A percentile compares a stretch with the other conserved stretches of the same genome.
Evolutionary conservation across 2,888 invertebrate species (phyloP).

Genomic region (Onchidella celtica): DNA sequence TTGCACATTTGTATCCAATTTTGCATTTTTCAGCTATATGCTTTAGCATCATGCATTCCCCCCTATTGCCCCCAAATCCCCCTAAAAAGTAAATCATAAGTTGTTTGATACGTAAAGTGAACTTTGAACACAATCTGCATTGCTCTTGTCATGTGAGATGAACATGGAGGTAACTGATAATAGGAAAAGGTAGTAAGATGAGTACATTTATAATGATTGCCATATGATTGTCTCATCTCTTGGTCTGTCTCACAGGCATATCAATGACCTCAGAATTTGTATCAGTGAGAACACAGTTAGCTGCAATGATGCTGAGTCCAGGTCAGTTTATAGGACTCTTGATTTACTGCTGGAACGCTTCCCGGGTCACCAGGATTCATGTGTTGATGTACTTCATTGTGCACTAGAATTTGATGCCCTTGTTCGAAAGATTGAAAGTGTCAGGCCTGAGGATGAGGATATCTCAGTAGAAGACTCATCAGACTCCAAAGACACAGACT

Average conservation of each 20-base stretch:
- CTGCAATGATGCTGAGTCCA: neutral
- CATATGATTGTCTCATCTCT: no score
- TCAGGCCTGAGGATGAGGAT: slow-evolving; percentile 15
- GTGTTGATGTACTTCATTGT: slow-evolving; percentile 20
- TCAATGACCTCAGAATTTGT: slow-evolving; percentile 17
- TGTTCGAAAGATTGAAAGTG: slow-evolving; percentile 16
- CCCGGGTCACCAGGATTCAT: slow-evolving; percentile 11
- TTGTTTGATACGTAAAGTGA: no score
- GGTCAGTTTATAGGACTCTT: neutral
- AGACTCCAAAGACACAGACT: neutral
- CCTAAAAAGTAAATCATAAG: no score
- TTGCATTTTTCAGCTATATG: no score
- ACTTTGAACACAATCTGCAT: no score
- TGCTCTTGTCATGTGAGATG: no score
- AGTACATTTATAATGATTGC: no score
- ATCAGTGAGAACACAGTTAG: slow-evolving; percentile 16
- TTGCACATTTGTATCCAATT: no score
- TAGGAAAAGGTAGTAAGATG: no score
- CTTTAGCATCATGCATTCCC: no score
- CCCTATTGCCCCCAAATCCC: no score
- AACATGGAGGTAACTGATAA: no score
- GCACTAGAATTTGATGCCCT: slow-evolving; percentile 9
- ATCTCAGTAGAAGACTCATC: neutral
- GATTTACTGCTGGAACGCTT: neutral
- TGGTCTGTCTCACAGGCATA: slow-evolving; percentile 23